A percentile compares a stretch with the other conserved stretches of the same genome.
Conservation (phyloP, 2,888 invertebrate species). For the Thysanoteuthis rhombus region DNA sequence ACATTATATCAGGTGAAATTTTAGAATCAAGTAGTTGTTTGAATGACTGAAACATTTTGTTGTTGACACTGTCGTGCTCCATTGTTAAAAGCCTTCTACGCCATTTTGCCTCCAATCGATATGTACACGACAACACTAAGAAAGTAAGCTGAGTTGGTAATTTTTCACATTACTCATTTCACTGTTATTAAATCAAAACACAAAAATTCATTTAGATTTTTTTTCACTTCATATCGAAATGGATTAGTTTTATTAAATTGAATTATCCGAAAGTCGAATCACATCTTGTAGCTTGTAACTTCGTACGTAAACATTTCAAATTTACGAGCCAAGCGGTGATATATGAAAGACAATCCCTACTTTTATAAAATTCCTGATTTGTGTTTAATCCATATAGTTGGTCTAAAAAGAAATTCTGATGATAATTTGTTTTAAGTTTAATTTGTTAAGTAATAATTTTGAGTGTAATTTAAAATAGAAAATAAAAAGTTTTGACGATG, state of each 20-base stretch:
- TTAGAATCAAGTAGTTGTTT: neutral
- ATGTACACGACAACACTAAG: neutral
- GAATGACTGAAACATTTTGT: neutral
- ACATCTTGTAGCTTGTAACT: neutral
- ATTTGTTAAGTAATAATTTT: too few relatives aligned
- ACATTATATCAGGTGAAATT: neutral
- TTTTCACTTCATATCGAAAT: neutral
- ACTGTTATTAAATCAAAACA: neutral
- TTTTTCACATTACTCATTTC: neutral
- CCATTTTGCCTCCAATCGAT: neutral
- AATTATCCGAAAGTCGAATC: neutral
- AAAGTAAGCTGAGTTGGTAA: neutral
- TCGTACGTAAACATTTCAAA: neutral
- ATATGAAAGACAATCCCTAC: neutral
- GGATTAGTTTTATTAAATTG: neutral
- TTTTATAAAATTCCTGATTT: neutral
- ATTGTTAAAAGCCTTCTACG: neutral
- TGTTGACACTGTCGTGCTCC: neutral
- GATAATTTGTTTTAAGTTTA: too few relatives aligned
- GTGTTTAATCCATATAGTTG: neutral
- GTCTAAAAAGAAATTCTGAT: neutral
- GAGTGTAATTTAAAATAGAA: too few relatives aligned
- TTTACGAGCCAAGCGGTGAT: neutral
- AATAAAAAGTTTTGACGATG: too few relatives aligned
- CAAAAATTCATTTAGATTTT: too few relatives aligned